Evolutionary conservation across 2,113 vertebrate species (phyloP).

Genomic region (Notothenia rossii): DNA sequence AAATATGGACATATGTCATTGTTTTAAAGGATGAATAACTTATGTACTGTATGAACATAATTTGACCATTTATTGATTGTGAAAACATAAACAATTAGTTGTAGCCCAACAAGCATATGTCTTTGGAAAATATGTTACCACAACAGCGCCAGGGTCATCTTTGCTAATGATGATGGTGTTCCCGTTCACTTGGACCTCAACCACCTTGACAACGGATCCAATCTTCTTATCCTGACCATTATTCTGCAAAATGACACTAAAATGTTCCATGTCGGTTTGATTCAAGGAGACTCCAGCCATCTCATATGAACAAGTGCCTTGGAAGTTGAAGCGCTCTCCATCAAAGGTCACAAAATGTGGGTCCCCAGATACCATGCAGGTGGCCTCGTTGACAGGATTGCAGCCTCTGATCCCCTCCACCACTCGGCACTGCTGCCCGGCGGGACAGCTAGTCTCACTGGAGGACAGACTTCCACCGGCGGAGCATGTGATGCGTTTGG

Average conservation of each 20-base stretch:
- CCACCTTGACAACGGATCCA: slow-evolving; percentile 59
- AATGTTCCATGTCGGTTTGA: slow-evolving; percentile 58
- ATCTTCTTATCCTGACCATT: slow-evolving; percentile 43
- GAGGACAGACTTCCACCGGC: slow-evolving; percentile 56
- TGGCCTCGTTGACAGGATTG: slow-evolving; percentile 21
- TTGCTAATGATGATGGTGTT: slow-evolving; percentile 60
- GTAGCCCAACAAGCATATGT: background rate
- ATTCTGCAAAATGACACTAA: slow-evolving; percentile 84
- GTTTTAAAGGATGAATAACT: background rate
- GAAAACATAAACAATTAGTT: background rate
- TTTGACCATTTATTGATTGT: background rate
- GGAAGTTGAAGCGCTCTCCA: slow-evolving; percentile 79
- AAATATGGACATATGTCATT: background rate
- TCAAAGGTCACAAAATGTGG: slow-evolving; percentile 84
- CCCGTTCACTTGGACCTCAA: slow-evolving; percentile 80
- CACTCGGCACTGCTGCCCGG: slow-evolving; percentile 63
- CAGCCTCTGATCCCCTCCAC: slow-evolving; percentile 61
- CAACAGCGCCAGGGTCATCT: slow-evolving; percentile 35
- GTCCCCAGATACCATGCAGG: slow-evolving; percentile 78
- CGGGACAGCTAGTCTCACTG: slow-evolving; percentile 30
- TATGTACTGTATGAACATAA: background rate
- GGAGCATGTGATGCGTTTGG: slow-evolving; percentile 56
- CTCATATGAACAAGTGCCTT: slow-evolving; percentile 84
- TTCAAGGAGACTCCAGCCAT: slow-evolving; percentile 70
- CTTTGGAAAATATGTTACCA: slow-evolving; percentile 39